Evolutionary conservation across 2,113 vertebrate genomes (phyloP).

Genomic region (Trachemys scripta): DNA sequence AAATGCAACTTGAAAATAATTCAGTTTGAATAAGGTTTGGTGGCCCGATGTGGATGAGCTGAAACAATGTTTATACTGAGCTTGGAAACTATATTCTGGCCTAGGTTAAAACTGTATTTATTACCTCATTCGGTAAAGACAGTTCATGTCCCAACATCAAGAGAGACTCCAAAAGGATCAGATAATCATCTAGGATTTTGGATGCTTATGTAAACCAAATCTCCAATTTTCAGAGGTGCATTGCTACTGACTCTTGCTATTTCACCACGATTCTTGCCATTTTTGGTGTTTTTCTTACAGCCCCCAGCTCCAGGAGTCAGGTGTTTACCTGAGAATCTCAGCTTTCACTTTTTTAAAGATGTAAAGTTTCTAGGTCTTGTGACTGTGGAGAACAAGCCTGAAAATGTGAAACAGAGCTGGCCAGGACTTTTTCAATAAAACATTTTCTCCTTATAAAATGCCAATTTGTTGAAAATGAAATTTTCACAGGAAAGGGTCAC

Average conservation of each 20-base stretch:
- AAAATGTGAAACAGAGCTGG: background rate
- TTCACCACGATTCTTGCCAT: background rate
- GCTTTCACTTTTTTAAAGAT: background rate
- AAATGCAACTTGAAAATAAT: background rate
- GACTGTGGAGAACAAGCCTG: no score
- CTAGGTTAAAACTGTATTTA: background rate
- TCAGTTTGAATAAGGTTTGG: slow-evolving; percentile 1
- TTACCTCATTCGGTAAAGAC: background rate
- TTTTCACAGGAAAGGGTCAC: background rate
- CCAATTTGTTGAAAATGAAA: background rate
- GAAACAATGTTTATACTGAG: background rate
- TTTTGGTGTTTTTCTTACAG: background rate
- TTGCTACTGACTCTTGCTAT: background rate
- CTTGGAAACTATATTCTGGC: background rate
- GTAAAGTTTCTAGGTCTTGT: background rate
- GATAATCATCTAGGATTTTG: background rate
- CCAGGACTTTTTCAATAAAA: background rate
- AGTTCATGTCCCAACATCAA: background rate
- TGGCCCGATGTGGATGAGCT: background rate
- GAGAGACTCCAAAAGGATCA: background rate
- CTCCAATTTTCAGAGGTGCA: background rate
- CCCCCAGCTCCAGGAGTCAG: background rate
- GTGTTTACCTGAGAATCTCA: background rate
- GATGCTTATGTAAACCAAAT: background rate
- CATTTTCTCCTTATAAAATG: accelerated